phyloP scores from a whole-genome alignment of 2,888 invertebrate species.

The Synergus itoensis region DNA sequence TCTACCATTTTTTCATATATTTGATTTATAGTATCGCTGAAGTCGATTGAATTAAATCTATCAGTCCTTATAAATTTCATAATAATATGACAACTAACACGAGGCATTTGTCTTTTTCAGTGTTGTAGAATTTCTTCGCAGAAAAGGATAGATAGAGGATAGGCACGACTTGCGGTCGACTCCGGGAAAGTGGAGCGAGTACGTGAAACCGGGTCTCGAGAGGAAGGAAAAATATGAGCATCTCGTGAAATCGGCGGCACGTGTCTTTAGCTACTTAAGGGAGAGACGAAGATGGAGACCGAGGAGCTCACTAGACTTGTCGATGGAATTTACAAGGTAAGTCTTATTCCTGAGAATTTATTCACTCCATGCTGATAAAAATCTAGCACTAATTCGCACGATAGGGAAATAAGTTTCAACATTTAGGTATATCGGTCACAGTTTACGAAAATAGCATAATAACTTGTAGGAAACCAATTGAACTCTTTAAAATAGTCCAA shows the following conservation, averaged over 20 bases:
- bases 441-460: too few relatives aligned
- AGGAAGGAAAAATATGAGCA: conserved; percentile 71
- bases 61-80: background rate
- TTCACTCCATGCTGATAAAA: background rate
- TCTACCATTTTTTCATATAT: background rate
- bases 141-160: conserved; percentile 27
- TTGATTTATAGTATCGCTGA: background rate
- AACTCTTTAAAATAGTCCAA: background rate
- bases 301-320: conserved; percentile 94
- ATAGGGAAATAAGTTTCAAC: background rate
- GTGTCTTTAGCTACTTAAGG: conserved; percentile 60
- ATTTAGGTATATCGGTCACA: background rate
- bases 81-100: conserved; percentile 10
- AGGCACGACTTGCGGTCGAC: conserved; percentile 41
- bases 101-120: conserved; percentile 17
- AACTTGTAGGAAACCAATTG: too few relatives aligned
- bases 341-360: conserved; percentile 42
- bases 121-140: background rate
- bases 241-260: conserved; percentile 67
- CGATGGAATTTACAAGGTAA: conserved; percentile 94
- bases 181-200: conserved; percentile 66
- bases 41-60: background rate
- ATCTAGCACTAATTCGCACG: background rate
- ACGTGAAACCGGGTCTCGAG: conserved; percentile 65
- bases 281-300: conserved; percentile 84